Base-by-base conservation (phyloP, 2,113 vertebrate species). In the Arizona elegans region DNA sequence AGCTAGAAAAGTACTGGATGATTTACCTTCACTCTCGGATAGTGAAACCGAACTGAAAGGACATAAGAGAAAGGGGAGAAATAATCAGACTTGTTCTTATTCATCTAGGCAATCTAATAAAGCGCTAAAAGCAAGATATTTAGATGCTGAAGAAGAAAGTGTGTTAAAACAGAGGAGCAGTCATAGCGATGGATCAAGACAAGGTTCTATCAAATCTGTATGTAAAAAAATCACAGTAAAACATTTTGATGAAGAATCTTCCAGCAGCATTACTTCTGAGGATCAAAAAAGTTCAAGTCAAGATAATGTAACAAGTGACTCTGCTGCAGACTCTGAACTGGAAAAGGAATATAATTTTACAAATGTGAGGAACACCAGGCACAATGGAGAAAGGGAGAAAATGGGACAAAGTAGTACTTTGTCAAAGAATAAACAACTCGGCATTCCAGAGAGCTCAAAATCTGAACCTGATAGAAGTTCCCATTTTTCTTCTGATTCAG, bases 1-100 rank as follows among this genome's bases (percentile, higher is more conserved):
- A 7, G 96, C 96, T 81, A 96, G 96, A 94, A 96, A 94, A 95
- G 94, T 95, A 93, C 58, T 95, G 54, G 95, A 95, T 92, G 95
- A 96, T 38, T 58, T 92, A 38, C 85, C 75, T 55, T 70, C 94
- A 87, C 81, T 81, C 58, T 96, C 94, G 90, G 96, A 95, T 92
- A 95, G 93, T 87, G 96, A 96, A 93, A 87, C 90, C 55, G 95
- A 95, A 94, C 86, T 94, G 93, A 91, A 96, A 86, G 58, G 62
- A 87, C 92, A 70, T 93, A 87, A 1, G 75, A 56, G 70, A 75
- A 93, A 91, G 65, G 91, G 89, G 91, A 89, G 50, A 90, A 1
- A 86, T 65, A 92, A 56, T 87, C 65, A 86, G 94, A 87, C 55
- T 26, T 59, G 55, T 92, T 94, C 95, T 90, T 92, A 94, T 24